Percentiles rank a stretch among this genome's conserved stretches.
Conservation (phyloP, 2,113 vertebrate genomes). For the Pristiophorus japonicus region DNA sequence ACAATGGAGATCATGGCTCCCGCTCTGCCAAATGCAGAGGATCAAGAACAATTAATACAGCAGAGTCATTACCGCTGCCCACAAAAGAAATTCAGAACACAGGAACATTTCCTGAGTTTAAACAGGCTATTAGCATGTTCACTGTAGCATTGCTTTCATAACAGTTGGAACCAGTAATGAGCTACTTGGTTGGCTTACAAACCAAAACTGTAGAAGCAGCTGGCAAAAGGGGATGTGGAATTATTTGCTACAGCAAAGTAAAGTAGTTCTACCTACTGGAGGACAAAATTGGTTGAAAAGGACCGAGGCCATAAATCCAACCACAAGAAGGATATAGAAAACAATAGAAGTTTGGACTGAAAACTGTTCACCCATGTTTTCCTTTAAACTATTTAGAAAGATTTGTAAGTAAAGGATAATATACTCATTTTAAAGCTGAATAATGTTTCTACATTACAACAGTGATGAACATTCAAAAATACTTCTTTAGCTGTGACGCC, state of each 20-base stretch:
- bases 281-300: constrained; percentile 62
- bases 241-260: constrained; percentile 95
- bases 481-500: background rate
- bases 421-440: background rate
- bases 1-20: constrained; percentile 92
- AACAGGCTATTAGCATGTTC: constrained; percentile 97
- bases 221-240: constrained; percentile 91
- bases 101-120: constrained; percentile 85
- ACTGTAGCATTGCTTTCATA: constrained; percentile 87
- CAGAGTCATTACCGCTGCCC: constrained; percentile 76
- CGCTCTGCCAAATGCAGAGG: constrained; percentile 81
- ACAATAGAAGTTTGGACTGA: constrained; percentile 93
- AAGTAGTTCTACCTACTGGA: constrained; percentile 53
- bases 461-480: no score
- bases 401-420: background rate
- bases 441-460: background rate
- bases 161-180: constrained; percentile 90
- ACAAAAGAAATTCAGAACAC: constrained; percentile 88
- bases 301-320: constrained; percentile 62
- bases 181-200: constrained; percentile 88
- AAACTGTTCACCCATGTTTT: background rate
- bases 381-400: background rate
- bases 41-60: constrained; percentile 79
- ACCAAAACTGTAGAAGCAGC: constrained; percentile 80
- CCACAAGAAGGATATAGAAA: constrained; percentile 89